These are phyloP conservation scores for Cordilura impudica DNA, from an alignment of 2,888 invertebrate species.

Conservation along the genomic window DNA sequence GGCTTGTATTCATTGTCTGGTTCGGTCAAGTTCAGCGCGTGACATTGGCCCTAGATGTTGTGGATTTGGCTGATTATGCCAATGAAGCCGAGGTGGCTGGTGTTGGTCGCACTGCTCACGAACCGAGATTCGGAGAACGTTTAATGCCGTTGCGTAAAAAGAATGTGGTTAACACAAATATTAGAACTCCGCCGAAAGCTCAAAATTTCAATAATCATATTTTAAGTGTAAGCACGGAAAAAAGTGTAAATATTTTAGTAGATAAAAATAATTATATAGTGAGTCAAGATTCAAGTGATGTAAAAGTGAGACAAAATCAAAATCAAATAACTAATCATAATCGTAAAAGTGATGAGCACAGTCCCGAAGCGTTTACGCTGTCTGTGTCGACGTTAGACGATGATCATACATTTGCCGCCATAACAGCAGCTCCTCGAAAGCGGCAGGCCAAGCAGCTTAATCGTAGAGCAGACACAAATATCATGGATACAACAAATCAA, in stretches of 20 bases:
- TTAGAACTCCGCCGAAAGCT: slow-evolving; percentile 34
- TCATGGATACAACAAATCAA: slow-evolving; percentile 64
- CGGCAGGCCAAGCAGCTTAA: slow-evolving; percentile 69
- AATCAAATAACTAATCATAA: slow-evolving; percentile 54
- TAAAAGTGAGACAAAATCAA: slow-evolving; percentile 62
- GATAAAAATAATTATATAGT: slow-evolving; percentile 68
- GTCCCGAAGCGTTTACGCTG: slow-evolving; percentile 53
- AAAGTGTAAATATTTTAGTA: slow-evolving; percentile 68
- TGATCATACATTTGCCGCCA: slow-evolving; percentile 14
- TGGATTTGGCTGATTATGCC: slow-evolving; percentile 50
- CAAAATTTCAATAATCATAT: slow-evolving; percentile 27
- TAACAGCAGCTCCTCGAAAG: slow-evolving; percentile 42
- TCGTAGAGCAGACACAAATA: slow-evolving; percentile 71
- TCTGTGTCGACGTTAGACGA: slow-evolving; percentile 56
- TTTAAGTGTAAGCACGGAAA: slow-evolving; percentile 55
- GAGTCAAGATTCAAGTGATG: slow-evolving; percentile 66
- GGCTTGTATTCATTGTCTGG: slow-evolving; percentile 35
- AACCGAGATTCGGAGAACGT: slow-evolving; percentile 74
- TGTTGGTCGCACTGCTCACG: slow-evolving; percentile 65
- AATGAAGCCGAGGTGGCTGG: slow-evolving; percentile 55
- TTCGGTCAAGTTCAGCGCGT: slow-evolving; percentile 52
- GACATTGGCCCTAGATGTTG: slow-evolving; percentile 56
- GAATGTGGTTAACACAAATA: slow-evolving; percentile 56
- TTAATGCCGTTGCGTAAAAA: slow-evolving; percentile 72
- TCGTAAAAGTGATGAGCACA: slow-evolving; percentile 26